These are phyloP conservation scores for Labeo catla DNA, from an alignment of 2,113 vertebrate species.

Conservation along the genomic window DNA sequence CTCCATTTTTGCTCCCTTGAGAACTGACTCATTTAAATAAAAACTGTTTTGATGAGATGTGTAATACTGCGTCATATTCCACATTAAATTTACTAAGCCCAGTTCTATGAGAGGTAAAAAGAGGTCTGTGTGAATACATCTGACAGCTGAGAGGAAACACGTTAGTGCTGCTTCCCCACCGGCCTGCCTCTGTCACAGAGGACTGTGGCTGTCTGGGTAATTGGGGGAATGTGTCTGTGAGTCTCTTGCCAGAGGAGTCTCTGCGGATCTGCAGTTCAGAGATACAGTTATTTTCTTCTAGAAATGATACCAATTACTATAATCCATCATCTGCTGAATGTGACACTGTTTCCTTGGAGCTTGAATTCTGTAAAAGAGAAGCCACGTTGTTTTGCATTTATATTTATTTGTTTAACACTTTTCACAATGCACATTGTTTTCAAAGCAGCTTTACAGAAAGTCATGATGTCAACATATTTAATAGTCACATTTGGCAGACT, in stretches of 20 bases:
- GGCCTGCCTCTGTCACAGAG: slow-evolving; percentile 30
- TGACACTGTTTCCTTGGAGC: not conserved
- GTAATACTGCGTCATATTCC: not conserved
- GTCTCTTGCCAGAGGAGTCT: not conserved
- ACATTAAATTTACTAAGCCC: not conserved
- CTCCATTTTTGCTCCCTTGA: not conserved
- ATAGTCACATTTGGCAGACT: too few relatives aligned
- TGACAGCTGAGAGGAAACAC: not conserved
- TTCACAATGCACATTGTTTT: not conserved
- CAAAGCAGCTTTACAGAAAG: not conserved
- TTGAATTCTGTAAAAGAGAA: slow-evolving; percentile 35
- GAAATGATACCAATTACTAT: not conserved
- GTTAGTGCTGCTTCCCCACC: slow-evolving; percentile 14
- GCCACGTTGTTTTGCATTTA: not conserved
- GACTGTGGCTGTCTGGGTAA: slow-evolving; percentile 32
- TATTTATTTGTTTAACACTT: not conserved
- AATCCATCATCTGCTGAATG: not conserved
- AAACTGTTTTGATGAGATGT: not conserved
- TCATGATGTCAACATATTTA: not conserved
- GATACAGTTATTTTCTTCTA: not conserved
- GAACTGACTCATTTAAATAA: slow-evolving; percentile 6
- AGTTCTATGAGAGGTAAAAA: not conserved
- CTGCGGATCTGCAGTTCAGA: not conserved
- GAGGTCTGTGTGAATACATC: not conserved
- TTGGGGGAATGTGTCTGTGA: slow-evolving; percentile 42